Evolutionary conservation across 2,888 invertebrate species (phyloP), one percentile per base, ranked within the genome.

Genomic region (Andricus curvator): DNA sequence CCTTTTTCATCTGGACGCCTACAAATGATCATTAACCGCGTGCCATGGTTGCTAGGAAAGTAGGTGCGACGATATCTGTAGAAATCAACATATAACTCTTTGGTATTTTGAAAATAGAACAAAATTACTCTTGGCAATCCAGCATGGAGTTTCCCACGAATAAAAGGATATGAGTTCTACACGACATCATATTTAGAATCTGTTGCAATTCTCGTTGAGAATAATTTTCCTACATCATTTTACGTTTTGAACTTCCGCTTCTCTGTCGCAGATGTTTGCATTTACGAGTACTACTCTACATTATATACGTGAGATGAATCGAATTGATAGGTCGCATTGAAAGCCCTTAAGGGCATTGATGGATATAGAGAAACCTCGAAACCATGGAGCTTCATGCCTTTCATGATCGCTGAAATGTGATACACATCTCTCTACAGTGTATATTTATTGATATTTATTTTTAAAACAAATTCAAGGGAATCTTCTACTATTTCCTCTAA

Each of bases 391-490:
- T 70, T 48, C 2, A 70, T 70, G 68, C 20, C 48, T 29, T 25
- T 48, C 67, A 70, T 51, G 20, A 70, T 70, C 68, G 22, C 68
- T 70, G 68, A 70, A 44, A 29, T 70, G 13, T 29, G 17, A 20
- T 33, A 70, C 25, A 70, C 20, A 51, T 25, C 22, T 25, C 70
- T 25, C 9, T 48, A 22, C 1, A 22, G n/a, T n/a, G 22, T 60
- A 60, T 60, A 22, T 60, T 70, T 70, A 70, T 70, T 29, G 51
- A 70, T 29, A 20, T 70, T 25, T 70, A 25, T 48, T 70, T 70
- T 20, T 9, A 51, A 51, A 70, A 29, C 3, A 22, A 60, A 22
- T n/a, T 60, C 11, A 4, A 60, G 4, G 3, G 11, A 13, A 60
- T 22, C 0, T 60, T 22, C 22, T 22, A 1, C 11, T 4, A 13